Evolutionary conservation across 2,797 vertebrate genomes (phyloP).

Genomic region (Carduelis carduelis): DNA sequence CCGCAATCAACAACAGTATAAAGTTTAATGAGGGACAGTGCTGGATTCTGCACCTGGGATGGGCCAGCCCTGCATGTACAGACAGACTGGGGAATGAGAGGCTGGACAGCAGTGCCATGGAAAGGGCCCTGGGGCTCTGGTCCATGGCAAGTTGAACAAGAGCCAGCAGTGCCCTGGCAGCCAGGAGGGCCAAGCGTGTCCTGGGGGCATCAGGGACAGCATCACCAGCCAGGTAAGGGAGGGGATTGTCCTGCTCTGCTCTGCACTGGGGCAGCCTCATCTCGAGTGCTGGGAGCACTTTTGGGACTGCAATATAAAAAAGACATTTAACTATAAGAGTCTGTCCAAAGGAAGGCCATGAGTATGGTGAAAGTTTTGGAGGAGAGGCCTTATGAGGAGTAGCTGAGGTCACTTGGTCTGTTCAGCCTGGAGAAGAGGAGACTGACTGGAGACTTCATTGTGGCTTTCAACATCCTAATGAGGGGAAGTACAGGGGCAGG

Average conservation of each 20-base stretch:
- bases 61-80: fast-evolving
- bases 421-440: not conserved
- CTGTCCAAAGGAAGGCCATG: not conserved
- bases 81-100: fast-evolving
- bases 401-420: not conserved
- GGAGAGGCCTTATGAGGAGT: fast-evolving
- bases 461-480: not conserved
- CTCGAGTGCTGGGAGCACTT: fast-evolving
- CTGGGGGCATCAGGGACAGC: not conserved
- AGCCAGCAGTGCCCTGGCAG: not conserved
- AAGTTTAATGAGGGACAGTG: not conserved
- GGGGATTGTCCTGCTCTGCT: not conserved
- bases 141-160: not conserved
- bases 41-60: not conserved
- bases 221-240: fast-evolving
- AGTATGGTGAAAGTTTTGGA: not conserved
- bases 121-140: not conserved
- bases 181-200: not conserved
- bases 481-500: not conserved
- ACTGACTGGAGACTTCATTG: not conserved
- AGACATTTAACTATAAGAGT: not conserved
- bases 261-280: fast-evolving
- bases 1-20: fast-evolving
- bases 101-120: not conserved
- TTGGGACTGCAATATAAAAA: fast-evolving